These are phyloP conservation scores for Aquatica leii DNA, from an alignment of 2,888 invertebrate species.

Conservation along the genomic window DNA sequence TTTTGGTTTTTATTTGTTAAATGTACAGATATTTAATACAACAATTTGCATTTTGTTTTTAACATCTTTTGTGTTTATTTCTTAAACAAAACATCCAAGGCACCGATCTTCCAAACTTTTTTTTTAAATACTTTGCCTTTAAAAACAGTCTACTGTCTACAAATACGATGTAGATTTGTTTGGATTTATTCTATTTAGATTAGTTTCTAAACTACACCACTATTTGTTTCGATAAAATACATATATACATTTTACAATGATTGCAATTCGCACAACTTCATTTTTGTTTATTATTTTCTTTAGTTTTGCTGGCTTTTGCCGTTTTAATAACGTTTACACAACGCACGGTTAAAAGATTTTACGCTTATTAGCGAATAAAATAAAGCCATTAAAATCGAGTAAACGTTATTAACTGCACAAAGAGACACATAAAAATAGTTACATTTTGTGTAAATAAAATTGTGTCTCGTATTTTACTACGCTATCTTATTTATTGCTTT, in stretches of 20 bases:
- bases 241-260: constrained; percentile 59
- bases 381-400: constrained; percentile 17
- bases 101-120: constrained; percentile 58
- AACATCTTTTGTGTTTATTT: constrained; percentile 52
- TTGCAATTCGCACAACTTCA: constrained; percentile 61
- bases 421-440: constrained; percentile 35
- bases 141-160: constrained; percentile 52
- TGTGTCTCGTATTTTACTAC: constrained; percentile 31
- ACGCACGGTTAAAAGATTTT: background rate
- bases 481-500: constrained; percentile 34
- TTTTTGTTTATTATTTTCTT: too few species aligned
- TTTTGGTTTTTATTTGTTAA: constrained; percentile 46
- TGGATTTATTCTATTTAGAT: constrained; percentile 36
- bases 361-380: constrained; percentile 1
- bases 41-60: constrained; percentile 55
- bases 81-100: constrained; percentile 61
- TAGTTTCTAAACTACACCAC: constrained; percentile 46
- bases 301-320: constrained; percentile 31
- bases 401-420: constrained; percentile 32
- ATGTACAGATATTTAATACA: constrained; percentile 60
- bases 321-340: constrained; percentile 29
- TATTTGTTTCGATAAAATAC: constrained; percentile 55
- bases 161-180: constrained; percentile 38
- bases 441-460: constrained; percentile 31
- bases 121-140: constrained; percentile 54